Conservation (phyloP, 2,888 invertebrate species). For the Apomyelois bistriatella region DNA sequence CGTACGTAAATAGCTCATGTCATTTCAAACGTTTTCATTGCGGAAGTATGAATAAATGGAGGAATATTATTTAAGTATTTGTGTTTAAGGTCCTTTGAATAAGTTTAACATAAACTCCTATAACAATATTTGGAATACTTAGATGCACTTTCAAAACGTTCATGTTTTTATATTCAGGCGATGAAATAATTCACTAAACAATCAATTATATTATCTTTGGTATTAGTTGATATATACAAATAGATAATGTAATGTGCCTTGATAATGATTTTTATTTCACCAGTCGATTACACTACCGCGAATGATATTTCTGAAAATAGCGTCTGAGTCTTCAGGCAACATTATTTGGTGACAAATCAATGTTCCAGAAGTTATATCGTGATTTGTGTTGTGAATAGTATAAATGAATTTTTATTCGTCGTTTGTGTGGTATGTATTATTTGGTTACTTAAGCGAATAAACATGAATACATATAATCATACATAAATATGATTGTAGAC, state of each 20-base stretch:
- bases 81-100: too few species aligned
- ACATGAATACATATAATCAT: not conserved
- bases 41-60: not conserved
- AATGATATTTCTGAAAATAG: constrained; percentile 1
- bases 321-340: not conserved
- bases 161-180: too few species aligned
- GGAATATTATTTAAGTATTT: not conserved
- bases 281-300: constrained; percentile 39
- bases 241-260: constrained; percentile 31
- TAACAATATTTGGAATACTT: too few species aligned
- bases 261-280: constrained; percentile 17
- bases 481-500: too few species aligned
- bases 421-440: constrained; percentile 35
- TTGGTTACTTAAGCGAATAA: not conserved
- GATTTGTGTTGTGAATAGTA: constrained; percentile 7
- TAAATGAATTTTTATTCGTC: constrained; percentile 41
- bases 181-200: not conserved
- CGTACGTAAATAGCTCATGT: not conserved
- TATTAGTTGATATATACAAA: constrained; percentile 18
- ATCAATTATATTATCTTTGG: constrained; percentile 1
- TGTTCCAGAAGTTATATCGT: not conserved
- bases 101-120: too few species aligned
- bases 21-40: not conserved
- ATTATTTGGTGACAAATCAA: not conserved
- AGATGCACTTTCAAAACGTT: too few species aligned